These are phyloP conservation scores for Tenodera sinensis DNA, from an alignment of 2,888 invertebrate genomes.

Conservation along the genomic window DNA sequence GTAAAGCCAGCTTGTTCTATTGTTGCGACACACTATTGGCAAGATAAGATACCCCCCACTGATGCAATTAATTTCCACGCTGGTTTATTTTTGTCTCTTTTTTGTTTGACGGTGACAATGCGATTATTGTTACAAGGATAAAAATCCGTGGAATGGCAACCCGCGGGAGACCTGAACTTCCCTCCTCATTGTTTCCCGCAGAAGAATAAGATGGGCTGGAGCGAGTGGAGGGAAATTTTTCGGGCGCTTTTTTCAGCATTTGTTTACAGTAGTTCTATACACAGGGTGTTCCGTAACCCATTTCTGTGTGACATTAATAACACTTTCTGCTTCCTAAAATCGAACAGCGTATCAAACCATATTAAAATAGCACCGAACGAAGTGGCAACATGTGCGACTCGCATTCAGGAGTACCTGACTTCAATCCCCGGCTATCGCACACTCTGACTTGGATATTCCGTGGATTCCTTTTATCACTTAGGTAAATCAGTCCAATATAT, in stretches of 20 bases:
- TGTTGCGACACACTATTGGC: not conserved
- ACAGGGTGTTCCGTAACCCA: not conserved
- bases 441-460: too few relatives aligned
- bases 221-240: not conserved
- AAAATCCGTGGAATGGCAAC: not conserved
- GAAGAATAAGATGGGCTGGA: not conserved
- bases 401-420: too few relatives aligned
- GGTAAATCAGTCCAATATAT: too few relatives aligned
- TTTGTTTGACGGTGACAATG: not conserved
- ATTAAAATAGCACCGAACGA: too few relatives aligned
- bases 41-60: not conserved
- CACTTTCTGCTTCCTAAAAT: too few relatives aligned
- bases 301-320: too few relatives aligned
- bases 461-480: too few relatives aligned
- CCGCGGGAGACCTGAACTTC: not conserved
- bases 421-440: too few relatives aligned
- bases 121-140: not conserved
- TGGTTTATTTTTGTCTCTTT: not conserved
- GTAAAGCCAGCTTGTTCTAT: too few relatives aligned
- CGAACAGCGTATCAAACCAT: too few relatives aligned
- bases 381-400: too few relatives aligned
- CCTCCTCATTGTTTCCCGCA: not conserved
- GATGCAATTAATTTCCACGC: constrained; percentile 2
- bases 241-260: not conserved
- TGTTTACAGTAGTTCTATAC: not conserved